These are phyloP conservation scores for Tyrannus savana DNA, from an alignment of 2,113 vertebrate species.

Conservation along the genomic window DNA sequence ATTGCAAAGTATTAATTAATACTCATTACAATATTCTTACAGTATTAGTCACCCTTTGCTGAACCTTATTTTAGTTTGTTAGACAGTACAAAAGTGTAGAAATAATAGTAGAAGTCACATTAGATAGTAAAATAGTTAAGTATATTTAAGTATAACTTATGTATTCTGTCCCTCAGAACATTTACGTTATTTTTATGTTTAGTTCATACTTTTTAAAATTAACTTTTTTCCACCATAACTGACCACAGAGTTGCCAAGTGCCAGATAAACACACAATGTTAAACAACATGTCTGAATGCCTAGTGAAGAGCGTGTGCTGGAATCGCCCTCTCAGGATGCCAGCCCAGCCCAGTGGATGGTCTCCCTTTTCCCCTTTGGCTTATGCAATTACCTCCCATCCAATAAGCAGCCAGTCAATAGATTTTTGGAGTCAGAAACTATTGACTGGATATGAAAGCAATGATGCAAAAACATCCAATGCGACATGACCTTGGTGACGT, in stretches of 20 bases:
- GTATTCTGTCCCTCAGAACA: background rate
- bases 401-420: background rate
- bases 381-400: background rate
- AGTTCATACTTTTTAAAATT: background rate
- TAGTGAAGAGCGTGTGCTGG: accelerated
- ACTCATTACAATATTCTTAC: background rate
- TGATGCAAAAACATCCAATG: background rate
- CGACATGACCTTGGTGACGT: background rate
- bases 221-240: background rate
- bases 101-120: background rate
- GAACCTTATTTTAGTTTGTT: constrained; percentile 3
- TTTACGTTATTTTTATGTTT: background rate
- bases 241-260: background rate
- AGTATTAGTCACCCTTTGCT: constrained; percentile 29
- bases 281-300: background rate
- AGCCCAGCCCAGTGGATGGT: background rate
- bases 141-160: background rate
- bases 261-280: background rate
- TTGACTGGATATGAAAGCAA: background rate
- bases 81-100: background rate
- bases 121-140: background rate
- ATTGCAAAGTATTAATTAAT: constrained; percentile 35
- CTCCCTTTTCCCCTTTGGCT: background rate
- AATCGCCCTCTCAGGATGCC: accelerated
- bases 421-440: background rate